Base-by-base conservation (phyloP, 2,888 invertebrate species). In the Terebella lapidaria region DNA sequence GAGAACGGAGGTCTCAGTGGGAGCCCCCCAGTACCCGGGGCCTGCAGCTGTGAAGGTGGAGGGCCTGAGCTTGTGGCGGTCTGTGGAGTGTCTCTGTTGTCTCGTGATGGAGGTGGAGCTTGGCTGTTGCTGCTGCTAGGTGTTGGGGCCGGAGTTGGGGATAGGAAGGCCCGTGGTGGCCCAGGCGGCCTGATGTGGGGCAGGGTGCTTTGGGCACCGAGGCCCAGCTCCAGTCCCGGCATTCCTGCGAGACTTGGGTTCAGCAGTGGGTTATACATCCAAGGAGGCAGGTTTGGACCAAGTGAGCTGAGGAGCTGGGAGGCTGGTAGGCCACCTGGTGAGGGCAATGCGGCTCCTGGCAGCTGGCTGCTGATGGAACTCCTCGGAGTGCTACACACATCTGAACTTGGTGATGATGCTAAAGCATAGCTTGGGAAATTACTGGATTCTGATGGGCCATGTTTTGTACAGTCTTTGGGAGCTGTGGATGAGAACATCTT, bases 111-210 rank as follows among this genome's bases (percentile, higher is more conserved):
- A 15, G 10, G 42, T 10, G 10, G n/a, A 15, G 10, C 42, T n/a
- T 10, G 42, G n/a, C n/a, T 35, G n/a, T 35, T 10, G 42, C 42
- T 15, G 42, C 42, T 35, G 42, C 42, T 35, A 29, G 57, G 45
- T 29, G 35, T 27, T 22, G 10, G 26, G 26, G 49, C 26, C n/a
- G 10, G 47, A 26, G 5, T 22, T 18, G 24, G 49, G 25, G 26
- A 20, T n/a, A 24, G n/a, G 22, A 15, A 20, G 20, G 18, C 24
- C n/a, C 47, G 55, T 29, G n/a, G 27, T 4, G 59, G 35, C 49
- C 46, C 28, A n/a, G 54, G 59, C 25, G 29, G 42, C 10, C 26
- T 53, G 3, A 42, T 15, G 27, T 28, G 47, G 27, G 56, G 60
- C 22, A 51, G 56, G 28, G 30, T 29, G 24, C 56, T 51, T 20